Base-by-base conservation (phyloP, 2,113 vertebrate genomes). In the Oncorhynchus gorbuscha region DNA sequence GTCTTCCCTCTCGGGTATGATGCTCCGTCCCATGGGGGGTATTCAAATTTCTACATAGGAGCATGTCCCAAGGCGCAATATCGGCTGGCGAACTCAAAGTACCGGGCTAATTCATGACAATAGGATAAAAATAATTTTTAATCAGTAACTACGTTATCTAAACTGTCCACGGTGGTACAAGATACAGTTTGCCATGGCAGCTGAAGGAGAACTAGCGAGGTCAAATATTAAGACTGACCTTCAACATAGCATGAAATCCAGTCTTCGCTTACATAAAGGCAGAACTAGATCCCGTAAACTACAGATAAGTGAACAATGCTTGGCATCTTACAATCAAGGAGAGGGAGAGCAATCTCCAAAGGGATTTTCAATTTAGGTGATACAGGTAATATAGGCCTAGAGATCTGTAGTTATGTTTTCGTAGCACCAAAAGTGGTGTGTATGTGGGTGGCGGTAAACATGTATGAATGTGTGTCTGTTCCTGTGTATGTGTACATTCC, bases 401-500 rank as follows among this genome's bases (percentile, higher is more conserved):
- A 74, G 82, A 83, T 90, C 89, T 80, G 84, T 88, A 80, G 79
- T 79, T 85, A 85, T 89, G 66, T 76, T 72, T 71, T 86, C 79
- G 81, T 87, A 66, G 26, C 64, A 66, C 66, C 76, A 68, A 87
- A 80, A 77, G 90, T 86, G 91, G 86, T 91, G 85, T 86, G 76
- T 87, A 84, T 80, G 79, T 86, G 88, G 90, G 90, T 87, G 87
- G 67, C 77, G 32, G 90, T 74, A 77, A 76, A 76, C 86, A 89
- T 87, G 86, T 86, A 67, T 74, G 51, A 59, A 26, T 74, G 48
- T 76, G 69, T 82, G 35, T 69, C 76, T 89, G 80, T 91, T 82
- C 39, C 77, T 90, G 88, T 88, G 85, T 48, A 87, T 90, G 87
- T 87, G 92, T 93, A 94, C 91, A 93, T 93, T 93, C 92, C 91